Evolutionary conservation across 2,113 vertebrate genomes (phyloP), one percentile per base, ranked within the genome.

Genomic region (Perccottus glenii): DNA sequence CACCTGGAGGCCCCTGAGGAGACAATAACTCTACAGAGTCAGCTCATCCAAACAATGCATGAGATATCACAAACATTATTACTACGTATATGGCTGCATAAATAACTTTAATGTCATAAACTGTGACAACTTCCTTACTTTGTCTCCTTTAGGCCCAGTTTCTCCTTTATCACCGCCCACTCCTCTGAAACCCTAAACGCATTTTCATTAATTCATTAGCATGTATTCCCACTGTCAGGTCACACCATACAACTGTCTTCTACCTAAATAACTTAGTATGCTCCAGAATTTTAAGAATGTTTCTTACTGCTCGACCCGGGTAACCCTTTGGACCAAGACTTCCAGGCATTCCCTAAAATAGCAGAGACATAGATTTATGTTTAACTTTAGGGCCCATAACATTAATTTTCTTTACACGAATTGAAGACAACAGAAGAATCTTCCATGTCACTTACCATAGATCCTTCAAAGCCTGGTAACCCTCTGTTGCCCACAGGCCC

Each of bases 291-390:
- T 2, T 27, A 49, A 55, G 33, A 58, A 10, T 3, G 33, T n/a
- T 57, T 87, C 92, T 92, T 90, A 94, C 94, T 73, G 5, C 67
- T 43, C 83, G 82, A 60, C 94, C 94, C 59, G 48, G 76, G 67
- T 81, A 42, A 15, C 94, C 94, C 64, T 73, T 90, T 0, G 76
- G 60, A 48, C 94, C 94, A 6, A 82, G 74, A 71, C 81, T 61
- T 70, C 94, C 94, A 61, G 75, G 44, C 36, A 81, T 52, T 1
- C 94, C 94, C 94, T 95, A 50, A 32, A 67, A 82, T 19, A 66
- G 11, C 58, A 62, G 42, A 11, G 14, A 73, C 12, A 63, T 38
- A 9, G n/a, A 15, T 56, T 9, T 15, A 5, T n/a, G 6, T 9
- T 14, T 36, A 14, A 9, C 16, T 7, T 27, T 27, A 27, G 19